These are phyloP conservation scores for Lepidurus arcticus DNA, from an alignment of 1,140 invertebrate genomes.

Conservation along the genomic window DNA sequence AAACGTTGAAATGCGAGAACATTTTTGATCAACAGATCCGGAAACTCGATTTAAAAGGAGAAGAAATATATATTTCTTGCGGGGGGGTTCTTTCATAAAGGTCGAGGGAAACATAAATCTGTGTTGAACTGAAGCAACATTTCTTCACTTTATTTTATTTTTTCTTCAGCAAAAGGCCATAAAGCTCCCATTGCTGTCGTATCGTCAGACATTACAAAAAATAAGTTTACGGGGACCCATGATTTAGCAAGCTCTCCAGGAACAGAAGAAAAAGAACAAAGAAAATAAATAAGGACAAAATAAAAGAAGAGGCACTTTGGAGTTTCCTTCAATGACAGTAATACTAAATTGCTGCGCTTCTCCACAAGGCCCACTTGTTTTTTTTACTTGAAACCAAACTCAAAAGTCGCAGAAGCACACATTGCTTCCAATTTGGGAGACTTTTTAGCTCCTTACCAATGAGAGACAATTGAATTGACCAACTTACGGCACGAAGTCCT, in stretches of 20 bases:
- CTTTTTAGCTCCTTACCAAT: not conserved
- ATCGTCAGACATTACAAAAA: not conserved
- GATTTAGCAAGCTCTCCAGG: not conserved
- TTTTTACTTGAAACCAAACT: not conserved
- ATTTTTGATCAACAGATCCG: no score
- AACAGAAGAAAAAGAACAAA: no score
- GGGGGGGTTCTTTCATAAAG: no score
- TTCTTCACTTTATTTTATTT: not conserved
- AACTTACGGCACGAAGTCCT: not conserved
- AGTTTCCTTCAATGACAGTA: not conserved
- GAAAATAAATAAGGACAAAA: not conserved
- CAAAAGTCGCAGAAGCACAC: not conserved
- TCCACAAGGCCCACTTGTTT: not conserved
- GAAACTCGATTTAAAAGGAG: no score
- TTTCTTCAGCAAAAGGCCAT: not conserved
- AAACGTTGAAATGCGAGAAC: no score
- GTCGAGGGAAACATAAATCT: no score
- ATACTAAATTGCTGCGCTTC: not conserved
- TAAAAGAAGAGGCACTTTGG: not conserved
- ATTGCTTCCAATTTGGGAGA: not conserved
- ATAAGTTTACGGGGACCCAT: not conserved
- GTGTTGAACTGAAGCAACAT: no score
- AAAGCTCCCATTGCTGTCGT: slow-evolving; percentile 8
- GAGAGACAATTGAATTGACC: slow-evolving; percentile 10
- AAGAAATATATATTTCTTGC: no score